Evolutionary conservation across 2,888 invertebrate genomes (phyloP), one percentile per base, ranked within the genome.

Genomic region (Lepas anatifera): DNA sequence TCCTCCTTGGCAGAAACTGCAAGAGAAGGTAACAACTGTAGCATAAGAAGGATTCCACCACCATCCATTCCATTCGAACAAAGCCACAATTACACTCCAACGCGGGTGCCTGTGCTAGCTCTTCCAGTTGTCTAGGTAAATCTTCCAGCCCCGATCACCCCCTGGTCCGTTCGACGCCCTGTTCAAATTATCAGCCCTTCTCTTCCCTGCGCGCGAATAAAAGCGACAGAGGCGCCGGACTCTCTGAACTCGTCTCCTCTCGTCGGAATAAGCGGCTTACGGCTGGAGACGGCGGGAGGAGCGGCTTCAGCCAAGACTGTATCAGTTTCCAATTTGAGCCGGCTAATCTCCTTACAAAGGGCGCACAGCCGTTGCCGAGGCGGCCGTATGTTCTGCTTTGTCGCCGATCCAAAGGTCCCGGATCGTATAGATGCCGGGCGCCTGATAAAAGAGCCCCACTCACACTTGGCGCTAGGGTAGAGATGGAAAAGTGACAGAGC

Each of bases 261-360:
- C n/a, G n/a, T n/a, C n/a, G n/a, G n/a, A n/a, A 25, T 58, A 58
- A 58, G 58, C 58, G 13, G 58, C 58, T 58, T 58, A 58, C 22
- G n/a, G n/a, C n/a, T n/a, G n/a, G n/a, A n/a, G n/a, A 2, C 35
- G 25, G 25, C 25, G 32, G 35, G 58, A 58, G 22, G 58, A 18
- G 22, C 16, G 32, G 18, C 16, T 16, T 35, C 35, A 22, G 29
- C 29, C 22, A 18, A 25, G 35, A 35, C 58, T 58, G 58, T 58
- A 58, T 58, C 58, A 35, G 58, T 58, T 58, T 58, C 58, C 32
- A 58, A 58, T 58, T 58, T 58, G 58, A 58, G 58, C 32, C 48
- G 41, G 22, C 58, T 58, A 58, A 58, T 58, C 58, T 58, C 58
- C 22, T 32, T 35, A 58, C 58, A 58, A 58, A 58, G 58, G 10